Evolutionary conservation across 2,113 vertebrate genomes (phyloP).

Genomic region (Engraulis encrasicolus): DNA sequence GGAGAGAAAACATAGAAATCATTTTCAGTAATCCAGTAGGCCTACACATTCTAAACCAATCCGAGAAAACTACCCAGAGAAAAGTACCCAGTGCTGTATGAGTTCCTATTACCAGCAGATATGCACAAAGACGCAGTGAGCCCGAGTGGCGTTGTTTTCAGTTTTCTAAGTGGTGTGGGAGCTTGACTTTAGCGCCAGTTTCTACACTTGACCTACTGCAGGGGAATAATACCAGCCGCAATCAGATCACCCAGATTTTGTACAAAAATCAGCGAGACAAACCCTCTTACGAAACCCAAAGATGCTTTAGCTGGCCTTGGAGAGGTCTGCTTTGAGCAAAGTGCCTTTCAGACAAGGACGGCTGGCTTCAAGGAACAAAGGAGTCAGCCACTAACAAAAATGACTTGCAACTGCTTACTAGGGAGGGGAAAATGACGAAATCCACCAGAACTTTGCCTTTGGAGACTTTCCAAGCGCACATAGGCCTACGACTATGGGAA

Average conservation of each 20-base stretch:
- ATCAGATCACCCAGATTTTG: constrained; percentile 78
- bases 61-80: background rate
- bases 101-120: background rate
- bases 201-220: constrained; percentile 86
- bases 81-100: background rate
- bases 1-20: background rate
- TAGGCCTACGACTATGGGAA: background rate
- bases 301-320: constrained; percentile 71
- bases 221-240: constrained; percentile 77
- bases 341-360: constrained; percentile 73
- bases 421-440: constrained; percentile 35
- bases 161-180: constrained; percentile 33
- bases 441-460: constrained; percentile 20
- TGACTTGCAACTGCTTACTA: constrained; percentile 66
- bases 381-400: constrained; percentile 71
- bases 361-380: constrained; percentile 70
- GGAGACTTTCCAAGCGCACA: constrained; percentile 52
- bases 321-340: constrained; percentile 70
- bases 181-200: constrained; percentile 64
- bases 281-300: constrained; percentile 79
- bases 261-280: constrained; percentile 73
- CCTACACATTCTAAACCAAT: background rate
- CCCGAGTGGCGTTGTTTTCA: background rate
- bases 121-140: background rate
- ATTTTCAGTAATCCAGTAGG: background rate